Conservation (phyloP, 1,140 invertebrate genomes). For the Pseudobourletiella spinata region DNA sequence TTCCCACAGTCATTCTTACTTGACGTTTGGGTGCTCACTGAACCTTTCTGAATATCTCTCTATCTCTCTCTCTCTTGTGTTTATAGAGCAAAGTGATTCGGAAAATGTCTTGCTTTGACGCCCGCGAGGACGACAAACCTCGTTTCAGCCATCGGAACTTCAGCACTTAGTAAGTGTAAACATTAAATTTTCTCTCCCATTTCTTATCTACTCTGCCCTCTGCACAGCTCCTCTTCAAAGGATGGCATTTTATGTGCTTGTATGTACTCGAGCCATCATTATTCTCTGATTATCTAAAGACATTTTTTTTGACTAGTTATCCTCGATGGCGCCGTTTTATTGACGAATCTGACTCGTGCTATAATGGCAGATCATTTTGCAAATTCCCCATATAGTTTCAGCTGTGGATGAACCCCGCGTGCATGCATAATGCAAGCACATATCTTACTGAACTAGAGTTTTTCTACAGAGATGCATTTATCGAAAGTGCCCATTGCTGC, state of each 20-base stretch:
- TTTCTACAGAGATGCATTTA: too few relatives aligned
- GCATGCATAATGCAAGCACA: too few relatives aligned
- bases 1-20: too few relatives aligned
- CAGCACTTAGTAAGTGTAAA: constrained; percentile 32
- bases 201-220: not conserved
- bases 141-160: constrained; percentile 28
- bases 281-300: not conserved
- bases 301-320: not conserved
- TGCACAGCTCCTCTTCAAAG: not conserved
- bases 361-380: too few relatives aligned
- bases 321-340: too few relatives aligned
- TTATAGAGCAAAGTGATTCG: constrained; percentile 23
- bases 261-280: not conserved
- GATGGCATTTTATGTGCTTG: not conserved
- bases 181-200: not conserved
- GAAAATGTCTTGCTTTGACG: constrained; percentile 35
- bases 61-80: not conserved
- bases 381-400: too few relatives aligned
- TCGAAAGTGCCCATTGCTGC: too few relatives aligned
- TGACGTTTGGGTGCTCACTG: too few relatives aligned
- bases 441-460: too few relatives aligned
- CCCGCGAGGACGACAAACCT: constrained; percentile 24
- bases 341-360: too few relatives aligned
- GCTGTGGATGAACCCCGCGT: too few relatives aligned
- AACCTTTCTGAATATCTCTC: too few relatives aligned